A percentile compares a stretch with the other conserved stretches of the same genome.
phyloP scores from a whole-genome alignment of 1,140 invertebrate species.

The Rhagoletis zephyria region DNA sequence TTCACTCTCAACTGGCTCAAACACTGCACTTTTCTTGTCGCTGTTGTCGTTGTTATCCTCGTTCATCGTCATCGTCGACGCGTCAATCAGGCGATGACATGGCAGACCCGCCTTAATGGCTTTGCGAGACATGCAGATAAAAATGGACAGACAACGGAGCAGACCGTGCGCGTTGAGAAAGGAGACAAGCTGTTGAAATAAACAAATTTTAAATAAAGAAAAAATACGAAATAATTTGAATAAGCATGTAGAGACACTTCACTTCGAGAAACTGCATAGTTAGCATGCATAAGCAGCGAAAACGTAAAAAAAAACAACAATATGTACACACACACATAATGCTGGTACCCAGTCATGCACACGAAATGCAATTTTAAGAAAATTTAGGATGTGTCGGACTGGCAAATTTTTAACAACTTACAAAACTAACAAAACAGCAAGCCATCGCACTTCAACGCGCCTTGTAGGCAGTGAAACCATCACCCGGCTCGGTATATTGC shows the following conservation, averaged over 20 bases:
- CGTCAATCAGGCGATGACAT: slow-evolving; percentile 70
- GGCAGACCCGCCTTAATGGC: slow-evolving; percentile 65
- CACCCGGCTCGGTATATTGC: background rate
- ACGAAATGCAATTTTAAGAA: slow-evolving; percentile 62
- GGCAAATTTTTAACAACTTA: slow-evolving; percentile 58
- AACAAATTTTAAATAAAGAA: background rate
- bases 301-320: background rate
- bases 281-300: background rate
- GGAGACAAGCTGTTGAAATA: background rate
- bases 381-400: slow-evolving; percentile 64
- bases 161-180: background rate
- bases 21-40: slow-evolving; percentile 23
- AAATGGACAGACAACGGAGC: slow-evolving; percentile 53
- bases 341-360: background rate
- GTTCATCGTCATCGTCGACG: slow-evolving; percentile 65
- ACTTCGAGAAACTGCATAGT: background rate
- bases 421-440: slow-evolving; percentile 51
- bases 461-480: background rate
- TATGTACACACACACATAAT: background rate
- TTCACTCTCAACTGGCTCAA: background rate
- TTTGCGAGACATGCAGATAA: slow-evolving; percentile 57
- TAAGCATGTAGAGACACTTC: background rate
- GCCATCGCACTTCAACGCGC: background rate
- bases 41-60: slow-evolving; percentile 52
- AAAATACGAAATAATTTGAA: slow-evolving; percentile 39